Conservation (phyloP, 2,113 vertebrate genomes). For the Sebastes fasciatus region DNA sequence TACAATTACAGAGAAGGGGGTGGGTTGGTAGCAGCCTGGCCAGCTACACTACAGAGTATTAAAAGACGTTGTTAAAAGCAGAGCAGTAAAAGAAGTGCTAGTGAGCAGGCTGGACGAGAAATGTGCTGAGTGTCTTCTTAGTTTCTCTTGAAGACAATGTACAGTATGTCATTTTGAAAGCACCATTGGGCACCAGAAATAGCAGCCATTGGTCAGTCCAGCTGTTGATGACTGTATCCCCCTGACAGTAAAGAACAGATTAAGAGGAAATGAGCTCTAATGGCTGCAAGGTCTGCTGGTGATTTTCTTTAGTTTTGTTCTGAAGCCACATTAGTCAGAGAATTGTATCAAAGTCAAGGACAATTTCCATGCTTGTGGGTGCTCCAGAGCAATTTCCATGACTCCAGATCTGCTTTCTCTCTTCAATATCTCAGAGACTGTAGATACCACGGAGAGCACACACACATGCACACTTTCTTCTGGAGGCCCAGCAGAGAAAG, state of each 20-base stretch:
- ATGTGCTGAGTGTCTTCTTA: not conserved
- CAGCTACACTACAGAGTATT: not conserved
- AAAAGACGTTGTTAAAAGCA: not conserved
- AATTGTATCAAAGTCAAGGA: not conserved
- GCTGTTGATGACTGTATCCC: not conserved
- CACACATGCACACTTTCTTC: not conserved
- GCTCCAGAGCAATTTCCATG: constrained; percentile 9
- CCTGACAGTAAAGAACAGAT: no score
- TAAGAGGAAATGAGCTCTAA: not conserved
- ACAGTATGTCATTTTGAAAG: not conserved
- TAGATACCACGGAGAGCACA: not conserved
- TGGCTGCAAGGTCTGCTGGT: constrained; percentile 7
- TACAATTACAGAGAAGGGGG: constrained; percentile 7
- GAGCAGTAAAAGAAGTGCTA: not conserved
- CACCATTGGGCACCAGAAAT: not conserved
- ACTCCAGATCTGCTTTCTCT: constrained; percentile 28
- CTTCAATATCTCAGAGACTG: constrained; percentile 3
- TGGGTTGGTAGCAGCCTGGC: not conserved
- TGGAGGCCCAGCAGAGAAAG: not conserved
- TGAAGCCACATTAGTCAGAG: constrained; percentile 12
- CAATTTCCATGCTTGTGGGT: constrained; percentile 20
- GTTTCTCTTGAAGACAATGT: not conserved
- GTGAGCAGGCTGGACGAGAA: not conserved
- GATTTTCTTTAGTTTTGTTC: constrained; percentile 11
- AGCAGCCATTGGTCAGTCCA: not conserved